phyloP scores from a whole-genome alignment of 2,113 vertebrate species.

The Brevimyrus niger region DNA sequence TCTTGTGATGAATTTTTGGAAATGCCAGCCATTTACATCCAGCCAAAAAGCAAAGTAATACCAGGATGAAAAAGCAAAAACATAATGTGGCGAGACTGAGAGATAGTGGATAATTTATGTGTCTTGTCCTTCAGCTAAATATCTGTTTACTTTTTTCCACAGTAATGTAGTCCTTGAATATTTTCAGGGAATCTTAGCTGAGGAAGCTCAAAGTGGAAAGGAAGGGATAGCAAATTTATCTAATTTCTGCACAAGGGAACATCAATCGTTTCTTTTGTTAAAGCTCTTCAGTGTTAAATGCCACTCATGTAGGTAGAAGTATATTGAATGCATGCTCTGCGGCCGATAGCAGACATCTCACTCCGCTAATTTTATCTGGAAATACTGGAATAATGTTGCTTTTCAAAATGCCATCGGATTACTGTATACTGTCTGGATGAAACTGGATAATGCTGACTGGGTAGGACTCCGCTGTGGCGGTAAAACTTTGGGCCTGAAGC shows the following conservation, averaged over 20 bases:
- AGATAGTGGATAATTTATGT: conserved; percentile 3
- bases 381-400: not conserved
- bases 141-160: not conserved
- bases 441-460: not conserved
- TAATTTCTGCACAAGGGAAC: not conserved
- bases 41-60: not conserved
- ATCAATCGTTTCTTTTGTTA: not conserved
- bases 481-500: too few species aligned
- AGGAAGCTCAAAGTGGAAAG: not conserved
- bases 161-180: not conserved
- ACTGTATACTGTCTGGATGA: not conserved
- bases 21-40: not conserved
- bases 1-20: not conserved
- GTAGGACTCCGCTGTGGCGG: too few species aligned
- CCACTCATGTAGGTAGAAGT: not conserved
- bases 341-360: not conserved
- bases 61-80: not conserved
- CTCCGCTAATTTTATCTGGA: not conserved
- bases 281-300: not conserved
- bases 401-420: not conserved
- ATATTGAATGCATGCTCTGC: not conserved
- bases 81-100: not conserved
- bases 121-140: not conserved
- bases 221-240: not conserved
- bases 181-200: not conserved